A percentile compares a stretch with the other conserved stretches of the same genome.
Evolutionary conservation across 92 coral and sea anemone species (phyloP).

Genomic region (Zoanthus sociatus): DNA sequence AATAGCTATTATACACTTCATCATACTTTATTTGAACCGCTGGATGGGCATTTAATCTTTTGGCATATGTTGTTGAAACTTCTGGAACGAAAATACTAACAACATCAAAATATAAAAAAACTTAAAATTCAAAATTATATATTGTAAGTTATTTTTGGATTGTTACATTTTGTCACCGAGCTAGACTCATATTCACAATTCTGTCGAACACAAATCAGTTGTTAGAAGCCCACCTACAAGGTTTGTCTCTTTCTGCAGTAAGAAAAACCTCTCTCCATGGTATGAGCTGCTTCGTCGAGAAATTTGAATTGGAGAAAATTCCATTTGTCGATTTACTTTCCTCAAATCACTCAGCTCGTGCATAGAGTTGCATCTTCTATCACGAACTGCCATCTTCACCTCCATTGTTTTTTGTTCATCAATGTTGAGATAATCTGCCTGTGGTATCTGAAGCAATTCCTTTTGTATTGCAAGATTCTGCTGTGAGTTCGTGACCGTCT

Average conservation of each 20-base stretch:
- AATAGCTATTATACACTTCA: too few relatives aligned
- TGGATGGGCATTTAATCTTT: too few relatives aligned
- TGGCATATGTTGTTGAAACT: too few relatives aligned
- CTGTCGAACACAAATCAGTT: conserved; percentile 26
- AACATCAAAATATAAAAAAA: too few relatives aligned
- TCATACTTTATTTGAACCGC: too few relatives aligned
- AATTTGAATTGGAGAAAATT: neutral
- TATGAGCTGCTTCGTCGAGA: neutral
- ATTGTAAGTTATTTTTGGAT: too few relatives aligned
- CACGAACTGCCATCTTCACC: neutral
- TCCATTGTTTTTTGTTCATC: neutral
- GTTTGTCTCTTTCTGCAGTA: neutral
- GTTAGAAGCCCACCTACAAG: conserved; percentile 2
- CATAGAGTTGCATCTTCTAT: neutral
- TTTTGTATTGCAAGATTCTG: neutral
- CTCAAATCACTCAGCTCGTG: neutral
- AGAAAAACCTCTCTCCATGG: neutral
- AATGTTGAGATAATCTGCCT: neutral
- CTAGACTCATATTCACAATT: neutral
- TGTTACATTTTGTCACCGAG: neutral
- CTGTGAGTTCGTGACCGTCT: neutral
- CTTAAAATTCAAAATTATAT: too few relatives aligned
- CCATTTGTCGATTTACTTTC: neutral
- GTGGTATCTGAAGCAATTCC: conserved; percentile 1
- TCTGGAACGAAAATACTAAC: too few relatives aligned